A percentile compares a stretch with the other conserved stretches of the same genome.
Evolutionary conservation across 2,113 vertebrate genomes (phyloP).

Genomic region (Lamprologus speciosus): DNA sequence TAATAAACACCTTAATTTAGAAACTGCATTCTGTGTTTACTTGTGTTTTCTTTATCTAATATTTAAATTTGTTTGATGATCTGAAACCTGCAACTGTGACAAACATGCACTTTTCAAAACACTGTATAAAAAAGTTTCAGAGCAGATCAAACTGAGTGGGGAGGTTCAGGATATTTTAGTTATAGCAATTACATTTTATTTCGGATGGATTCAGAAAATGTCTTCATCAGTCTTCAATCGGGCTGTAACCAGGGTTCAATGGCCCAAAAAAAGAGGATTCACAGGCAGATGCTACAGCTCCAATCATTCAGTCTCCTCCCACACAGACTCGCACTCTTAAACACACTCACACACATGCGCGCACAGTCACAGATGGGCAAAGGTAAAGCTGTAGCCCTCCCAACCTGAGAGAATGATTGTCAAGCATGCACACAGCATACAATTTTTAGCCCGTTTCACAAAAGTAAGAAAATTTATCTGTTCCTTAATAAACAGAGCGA

Average conservation of each 20-base stretch:
- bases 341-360: background rate
- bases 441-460: slow-evolving; percentile 17
- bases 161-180: background rate
- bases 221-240: slow-evolving; percentile 33
- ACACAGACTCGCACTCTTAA: background rate
- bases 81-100: background rate
- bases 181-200: background rate
- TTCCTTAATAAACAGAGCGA: background rate
- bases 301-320: background rate
- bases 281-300: slow-evolving; percentile 40
- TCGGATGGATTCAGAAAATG: slow-evolving; percentile 46
- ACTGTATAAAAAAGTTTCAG: background rate
- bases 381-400: slow-evolving; percentile 59
- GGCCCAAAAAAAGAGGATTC: background rate
- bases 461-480: background rate
- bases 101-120: background rate
- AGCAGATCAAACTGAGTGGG: background rate
- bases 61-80: background rate
- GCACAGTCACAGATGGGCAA: slow-evolving; percentile 25
- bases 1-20: background rate
- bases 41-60: fast-evolving
- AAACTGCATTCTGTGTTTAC: background rate
- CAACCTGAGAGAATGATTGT: slow-evolving; percentile 72
- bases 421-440: slow-evolving; percentile 67
- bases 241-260: slow-evolving; percentile 10